Percentiles rank a stretch among this genome's conserved stretches.
These are phyloP conservation scores for Regulus satrapa DNA, from an alignment of 2,113 vertebrate species.

Conservation along the genomic window DNA sequence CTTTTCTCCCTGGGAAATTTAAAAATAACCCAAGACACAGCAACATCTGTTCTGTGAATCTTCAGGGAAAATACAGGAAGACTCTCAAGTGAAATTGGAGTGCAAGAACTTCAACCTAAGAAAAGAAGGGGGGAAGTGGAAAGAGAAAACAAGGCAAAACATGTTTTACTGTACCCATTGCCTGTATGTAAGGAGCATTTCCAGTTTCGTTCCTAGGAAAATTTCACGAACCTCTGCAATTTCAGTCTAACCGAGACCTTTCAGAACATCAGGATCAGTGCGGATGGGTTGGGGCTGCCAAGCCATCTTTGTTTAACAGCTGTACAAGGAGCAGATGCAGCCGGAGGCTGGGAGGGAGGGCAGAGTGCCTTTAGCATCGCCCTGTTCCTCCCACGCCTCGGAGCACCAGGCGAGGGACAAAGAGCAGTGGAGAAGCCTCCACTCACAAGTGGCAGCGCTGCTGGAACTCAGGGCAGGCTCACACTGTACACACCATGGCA, in stretches of 20 bases:
- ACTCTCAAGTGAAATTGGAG: not conserved
- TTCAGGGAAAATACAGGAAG: constrained; percentile 24
- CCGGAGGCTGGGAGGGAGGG: not conserved
- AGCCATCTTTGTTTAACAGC: not conserved
- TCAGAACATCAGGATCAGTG: not conserved
- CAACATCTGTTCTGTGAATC: not conserved
- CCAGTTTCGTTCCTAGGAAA: not conserved
- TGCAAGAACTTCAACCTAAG: not conserved
- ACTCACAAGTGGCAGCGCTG: accelerated
- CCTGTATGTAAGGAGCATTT: not conserved
- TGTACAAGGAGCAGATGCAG: not conserved
- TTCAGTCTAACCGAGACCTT: not conserved
- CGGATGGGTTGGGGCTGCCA: not conserved
- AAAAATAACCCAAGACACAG: not conserved
- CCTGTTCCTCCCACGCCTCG: not conserved
- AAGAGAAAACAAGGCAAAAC: not conserved
- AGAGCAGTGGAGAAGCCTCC: not conserved
- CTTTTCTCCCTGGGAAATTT: not conserved
- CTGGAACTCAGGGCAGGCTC: not conserved
- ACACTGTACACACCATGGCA: not conserved
- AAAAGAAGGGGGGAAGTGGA: accelerated
- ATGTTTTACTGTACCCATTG: not conserved
- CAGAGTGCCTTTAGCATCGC: not conserved
- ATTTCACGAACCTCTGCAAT: not conserved
- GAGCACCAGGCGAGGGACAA: accelerated